Conservation (phyloP, 2,797 vertebrate genomes). For the Microctenopoma stevenorrisi region DNA sequence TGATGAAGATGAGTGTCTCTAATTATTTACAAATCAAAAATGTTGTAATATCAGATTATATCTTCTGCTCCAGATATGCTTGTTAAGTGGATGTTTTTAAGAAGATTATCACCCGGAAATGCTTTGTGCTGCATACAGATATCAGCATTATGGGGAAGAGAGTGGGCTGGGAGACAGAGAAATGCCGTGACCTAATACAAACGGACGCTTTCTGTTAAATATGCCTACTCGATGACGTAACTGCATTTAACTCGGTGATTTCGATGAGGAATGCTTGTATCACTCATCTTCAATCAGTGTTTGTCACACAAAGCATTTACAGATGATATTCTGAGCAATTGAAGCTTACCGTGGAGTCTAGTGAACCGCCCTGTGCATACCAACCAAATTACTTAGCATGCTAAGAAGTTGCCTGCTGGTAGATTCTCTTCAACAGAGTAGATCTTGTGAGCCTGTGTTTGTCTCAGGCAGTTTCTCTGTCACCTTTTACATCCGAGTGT, state of each 20-base stretch:
- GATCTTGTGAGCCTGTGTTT: not conserved
- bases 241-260: slow-evolving; percentile 12
- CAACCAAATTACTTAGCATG: slow-evolving; percentile 9
- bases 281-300: slow-evolving; percentile 25
- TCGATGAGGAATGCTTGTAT: slow-evolving; percentile 15
- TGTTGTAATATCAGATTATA: slow-evolving; percentile 53
- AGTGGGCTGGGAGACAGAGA: slow-evolving; percentile 6
- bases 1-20: slow-evolving; percentile 53
- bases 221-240: slow-evolving; percentile 9
- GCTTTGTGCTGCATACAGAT: slow-evolving; percentile 30
- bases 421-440: slow-evolving; percentile 2
- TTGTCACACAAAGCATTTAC: not conserved
- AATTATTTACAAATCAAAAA: slow-evolving; percentile 65
- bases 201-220: slow-evolving; percentile 23
- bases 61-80: slow-evolving; percentile 58
- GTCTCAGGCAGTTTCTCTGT: not conserved
- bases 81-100: slow-evolving; percentile 50
- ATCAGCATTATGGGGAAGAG: slow-evolving; percentile 15
- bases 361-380: not conserved
- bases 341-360: no score
- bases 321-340: no score
- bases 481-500: not conserved
- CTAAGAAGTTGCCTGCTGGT: not conserved
- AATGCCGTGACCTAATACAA: slow-evolving; percentile 34
- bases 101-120: slow-evolving; percentile 52